Base-by-base conservation (phyloP, 2,888 invertebrate genomes). In the Macropis europaea region DNA sequence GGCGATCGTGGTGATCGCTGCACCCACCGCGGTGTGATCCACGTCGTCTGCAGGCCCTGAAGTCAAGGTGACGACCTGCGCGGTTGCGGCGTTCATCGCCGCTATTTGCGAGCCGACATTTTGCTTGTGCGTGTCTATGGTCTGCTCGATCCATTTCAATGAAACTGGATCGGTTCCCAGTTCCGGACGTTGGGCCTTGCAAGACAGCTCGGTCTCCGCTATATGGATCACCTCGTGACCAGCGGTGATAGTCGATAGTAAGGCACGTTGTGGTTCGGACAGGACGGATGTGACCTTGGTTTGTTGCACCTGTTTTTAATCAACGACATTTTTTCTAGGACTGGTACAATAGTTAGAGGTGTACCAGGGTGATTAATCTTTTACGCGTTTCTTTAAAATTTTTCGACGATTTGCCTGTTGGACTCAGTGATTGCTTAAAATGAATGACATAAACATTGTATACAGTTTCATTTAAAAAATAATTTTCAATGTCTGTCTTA, bases 71-170 rank as follows among this genome's bases (percentile, higher is more conserved):
- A 98, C 96, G 52, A 99, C 96, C 90, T 99, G 98, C 6, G 99
- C 99, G 0, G 99, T 99, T 61, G 99, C 99, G 0, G 99, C 99
- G 91, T 97, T 99, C 98, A 99, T 99, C 66, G 99, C 99, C 3
- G 99, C 99, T 83, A 99, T 95, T 90, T 99, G 97, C 56, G 97
- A 97, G 77, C 97, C 97, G 62, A 99, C 97, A 81, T 96, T 97
- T 91, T 99, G 99, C 90, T 97, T 97, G 90, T 97, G 97, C 60
- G 97, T 96, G 90, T 98, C 99, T 90, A 98, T 92, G 1, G 96
- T 96, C 73, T 96, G 96, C 88, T 97, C 97, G 90, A 97, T 96
- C 98, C 99, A 98, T 91, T 97, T 96, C 82, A 96, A 92, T 0
- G 97, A 96, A 0, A 96, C 95, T 36, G 96, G 93, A 90, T 97